Percentiles rank a stretch among this genome's conserved stretches.
Conservation (phyloP, 2,888 invertebrate species). For the Metellina segmentata region DNA sequence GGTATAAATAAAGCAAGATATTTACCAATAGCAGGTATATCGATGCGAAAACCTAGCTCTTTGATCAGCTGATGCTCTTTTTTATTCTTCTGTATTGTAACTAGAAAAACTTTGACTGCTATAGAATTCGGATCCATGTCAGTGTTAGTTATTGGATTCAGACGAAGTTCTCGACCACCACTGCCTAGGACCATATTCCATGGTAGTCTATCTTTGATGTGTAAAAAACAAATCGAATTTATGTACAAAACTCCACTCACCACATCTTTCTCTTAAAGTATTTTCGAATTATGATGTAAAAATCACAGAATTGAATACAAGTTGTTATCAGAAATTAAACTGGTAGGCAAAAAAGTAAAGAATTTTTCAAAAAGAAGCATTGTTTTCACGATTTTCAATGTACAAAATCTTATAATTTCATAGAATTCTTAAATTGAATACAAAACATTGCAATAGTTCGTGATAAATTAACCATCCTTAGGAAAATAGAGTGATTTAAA, state of each 20-base stretch:
- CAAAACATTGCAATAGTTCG: too few relatives aligned
- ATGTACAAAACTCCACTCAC: too few relatives aligned
- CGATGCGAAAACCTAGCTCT: conserved; percentile 48
- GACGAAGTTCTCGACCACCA: conserved; percentile 56
- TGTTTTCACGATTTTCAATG: too few relatives aligned
- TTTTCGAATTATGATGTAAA: too few relatives aligned
- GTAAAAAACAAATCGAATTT: background rate
- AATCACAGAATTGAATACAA: too few relatives aligned
- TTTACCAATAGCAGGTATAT: conserved; percentile 63
- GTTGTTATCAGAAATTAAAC: background rate
- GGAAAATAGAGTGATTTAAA: too few relatives aligned
- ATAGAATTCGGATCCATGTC: conserved; percentile 68
- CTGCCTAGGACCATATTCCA: conserved; percentile 71
- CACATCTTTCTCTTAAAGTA: too few relatives aligned
- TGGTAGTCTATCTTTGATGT: conserved; percentile 44
- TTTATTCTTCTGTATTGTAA: background rate
- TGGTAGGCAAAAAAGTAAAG: background rate
- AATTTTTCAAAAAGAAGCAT: too few relatives aligned
- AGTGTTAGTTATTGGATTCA: conserved; percentile 63
- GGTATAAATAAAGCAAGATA: background rate
- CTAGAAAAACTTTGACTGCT: conserved; percentile 36
- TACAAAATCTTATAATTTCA: too few relatives aligned
- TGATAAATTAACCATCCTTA: too few relatives aligned
- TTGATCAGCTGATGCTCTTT: background rate
- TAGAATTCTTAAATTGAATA: too few relatives aligned